Percentiles rank a stretch among this genome's conserved stretches.
phyloP scores from a whole-genome alignment of 2,113 vertebrate species.

The Pterocles burchelli region DNA sequence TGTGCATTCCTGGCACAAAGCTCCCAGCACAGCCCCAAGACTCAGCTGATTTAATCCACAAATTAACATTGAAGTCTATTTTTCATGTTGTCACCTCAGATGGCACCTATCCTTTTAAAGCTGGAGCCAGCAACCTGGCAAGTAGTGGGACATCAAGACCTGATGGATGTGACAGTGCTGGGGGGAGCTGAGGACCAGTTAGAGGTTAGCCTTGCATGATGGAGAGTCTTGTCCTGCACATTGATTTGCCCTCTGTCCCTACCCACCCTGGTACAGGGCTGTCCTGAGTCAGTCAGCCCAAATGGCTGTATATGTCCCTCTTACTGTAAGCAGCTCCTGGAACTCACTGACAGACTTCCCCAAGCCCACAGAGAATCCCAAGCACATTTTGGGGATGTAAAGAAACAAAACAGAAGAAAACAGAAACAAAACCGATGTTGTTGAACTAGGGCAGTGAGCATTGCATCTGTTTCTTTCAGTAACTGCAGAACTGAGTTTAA shows the following conservation, averaged over 20 bases:
- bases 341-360: neutral
- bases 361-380: neutral
- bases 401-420: neutral
- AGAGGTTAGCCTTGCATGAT: rapidly evolving
- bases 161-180: neutral
- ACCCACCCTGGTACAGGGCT: neutral
- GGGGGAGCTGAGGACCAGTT: neutral
- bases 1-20: neutral
- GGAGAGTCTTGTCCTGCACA: rapidly evolving
- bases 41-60: neutral
- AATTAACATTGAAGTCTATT: neutral
- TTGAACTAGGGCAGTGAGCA: neutral
- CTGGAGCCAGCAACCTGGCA: neutral
- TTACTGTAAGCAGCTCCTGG: neutral
- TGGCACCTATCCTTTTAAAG: neutral
- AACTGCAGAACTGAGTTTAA: neutral
- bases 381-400: neutral
- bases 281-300: neutral
- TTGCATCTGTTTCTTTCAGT: neutral
- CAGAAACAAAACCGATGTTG: neutral
- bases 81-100: neutral
- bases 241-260: neutral
- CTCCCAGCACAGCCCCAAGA: neutral
- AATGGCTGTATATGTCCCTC: neutral
- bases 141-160: rapidly evolving